Percentiles rank a stretch among this genome's conserved stretches.
phyloP scores from a whole-genome alignment of 2,888 invertebrate species.

The Chymomyza procnemis region DNA sequence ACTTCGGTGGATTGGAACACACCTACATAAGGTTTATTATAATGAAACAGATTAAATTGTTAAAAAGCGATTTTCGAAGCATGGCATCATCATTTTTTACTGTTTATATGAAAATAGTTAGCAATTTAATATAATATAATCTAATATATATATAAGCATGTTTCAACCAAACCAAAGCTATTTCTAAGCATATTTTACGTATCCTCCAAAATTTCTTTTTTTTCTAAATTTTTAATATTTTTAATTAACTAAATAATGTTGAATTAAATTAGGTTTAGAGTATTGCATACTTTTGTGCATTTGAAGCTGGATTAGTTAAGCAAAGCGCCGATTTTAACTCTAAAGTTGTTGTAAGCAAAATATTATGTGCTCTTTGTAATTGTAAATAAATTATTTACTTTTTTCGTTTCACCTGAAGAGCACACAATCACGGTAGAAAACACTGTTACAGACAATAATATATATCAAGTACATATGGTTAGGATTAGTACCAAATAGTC shows the following conservation, averaged over 20 bases:
- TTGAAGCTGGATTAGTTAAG: background rate
- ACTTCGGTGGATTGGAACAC: too few relatives aligned
- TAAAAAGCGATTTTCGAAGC: too few relatives aligned
- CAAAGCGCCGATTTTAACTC: background rate
- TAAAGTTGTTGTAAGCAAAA: background rate
- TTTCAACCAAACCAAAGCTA: background rate
- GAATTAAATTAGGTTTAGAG: background rate
- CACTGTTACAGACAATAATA: conserved; percentile 46
- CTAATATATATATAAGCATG: too few relatives aligned
- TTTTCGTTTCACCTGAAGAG: conserved; percentile 48
- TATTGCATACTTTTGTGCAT: background rate
- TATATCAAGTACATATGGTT: background rate
- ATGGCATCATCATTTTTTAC: too few relatives aligned
- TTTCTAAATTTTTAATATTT: background rate
- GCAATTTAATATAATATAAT: too few relatives aligned
- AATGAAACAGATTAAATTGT: too few relatives aligned
- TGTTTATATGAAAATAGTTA: too few relatives aligned
- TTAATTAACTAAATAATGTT: background rate
- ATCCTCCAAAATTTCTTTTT: background rate
- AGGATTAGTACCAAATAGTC: conserved; percentile 3
- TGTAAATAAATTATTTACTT: background rate
- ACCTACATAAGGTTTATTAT: too few relatives aligned
- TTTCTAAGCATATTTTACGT: background rate
- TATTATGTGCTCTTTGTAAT: background rate
- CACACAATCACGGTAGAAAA: conserved; percentile 40